These are phyloP conservation scores for Ditula angustiorana DNA, from an alignment of 2,888 invertebrate genomes.

Conservation along the genomic window DNA sequence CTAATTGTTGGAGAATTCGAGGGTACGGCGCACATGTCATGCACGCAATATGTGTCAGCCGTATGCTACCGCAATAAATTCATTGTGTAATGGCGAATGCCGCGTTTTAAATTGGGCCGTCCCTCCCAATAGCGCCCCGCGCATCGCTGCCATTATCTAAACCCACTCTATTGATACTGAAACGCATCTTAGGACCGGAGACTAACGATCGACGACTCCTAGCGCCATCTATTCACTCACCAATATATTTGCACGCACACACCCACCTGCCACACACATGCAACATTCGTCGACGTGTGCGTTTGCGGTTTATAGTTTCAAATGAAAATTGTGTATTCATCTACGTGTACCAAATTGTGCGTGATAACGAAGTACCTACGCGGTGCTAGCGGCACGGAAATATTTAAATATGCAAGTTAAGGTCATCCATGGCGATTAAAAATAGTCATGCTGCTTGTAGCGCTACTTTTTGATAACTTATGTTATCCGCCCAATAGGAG, in stretches of 20 bases:
- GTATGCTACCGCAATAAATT: constrained; percentile 77
- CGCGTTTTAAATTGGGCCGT: constrained; percentile 78
- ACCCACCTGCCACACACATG: constrained; percentile 19
- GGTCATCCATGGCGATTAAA: constrained; percentile 54
- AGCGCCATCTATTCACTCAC: constrained; percentile 53
- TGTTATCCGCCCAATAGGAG: constrained; percentile 5
- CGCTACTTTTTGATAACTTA: background rate
- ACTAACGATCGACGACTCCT: constrained; percentile 41
- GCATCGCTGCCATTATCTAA: constrained; percentile 69
- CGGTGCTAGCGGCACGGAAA: constrained; percentile 63
- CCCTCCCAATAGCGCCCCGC: constrained; percentile 80
- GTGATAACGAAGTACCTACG: constrained; percentile 58
- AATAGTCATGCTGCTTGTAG: constrained; percentile 4
- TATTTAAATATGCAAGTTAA: constrained; percentile 70
- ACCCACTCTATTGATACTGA: constrained; percentile 64
- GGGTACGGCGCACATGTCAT: constrained; percentile 64
- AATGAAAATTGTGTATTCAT: constrained; percentile 44
- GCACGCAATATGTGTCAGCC: constrained; percentile 77
- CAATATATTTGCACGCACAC: constrained; percentile 37
- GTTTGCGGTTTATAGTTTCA: constrained; percentile 41
- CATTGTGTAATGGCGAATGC: constrained; percentile 78
- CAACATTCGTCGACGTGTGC: constrained; percentile 29
- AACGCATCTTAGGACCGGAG: constrained; percentile 60
- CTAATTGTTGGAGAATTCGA: constrained; percentile 61
- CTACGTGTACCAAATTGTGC: constrained; percentile 54